phyloP scores from a whole-genome alignment of 1,140 invertebrate species.

The Archegozetes longisetosus region DNA sequence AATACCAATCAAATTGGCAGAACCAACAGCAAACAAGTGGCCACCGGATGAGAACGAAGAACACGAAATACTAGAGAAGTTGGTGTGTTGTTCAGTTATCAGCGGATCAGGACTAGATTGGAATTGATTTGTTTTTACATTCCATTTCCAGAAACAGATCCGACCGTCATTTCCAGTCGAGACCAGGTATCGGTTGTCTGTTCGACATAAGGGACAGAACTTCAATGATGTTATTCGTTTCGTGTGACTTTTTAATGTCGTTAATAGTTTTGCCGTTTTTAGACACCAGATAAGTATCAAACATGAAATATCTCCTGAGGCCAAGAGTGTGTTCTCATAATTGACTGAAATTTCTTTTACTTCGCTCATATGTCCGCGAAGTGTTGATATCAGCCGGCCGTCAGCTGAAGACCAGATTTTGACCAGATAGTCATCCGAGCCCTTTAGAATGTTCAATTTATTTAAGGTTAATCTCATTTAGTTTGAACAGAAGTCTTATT shows the following conservation, averaged over 20 bases:
- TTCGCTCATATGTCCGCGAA: constrained; percentile 82
- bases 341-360: constrained; percentile 92
- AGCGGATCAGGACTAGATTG: constrained; percentile 64
- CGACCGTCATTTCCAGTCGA: constrained; percentile 91
- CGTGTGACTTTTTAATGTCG: constrained; percentile 57
- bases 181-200: constrained; percentile 50
- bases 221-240: constrained; percentile 80
- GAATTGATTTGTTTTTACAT: constrained; percentile 30
- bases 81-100: constrained; percentile 79
- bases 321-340: constrained; percentile 76
- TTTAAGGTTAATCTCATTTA: not conserved
- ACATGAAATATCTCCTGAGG: constrained; percentile 56
- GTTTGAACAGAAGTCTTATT: constrained; percentile 25
- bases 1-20: constrained; percentile 77
- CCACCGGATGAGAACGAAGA: constrained; percentile 87
- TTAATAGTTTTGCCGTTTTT: constrained; percentile 59
- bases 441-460: constrained; percentile 35
- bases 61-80: constrained; percentile 91
- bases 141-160: constrained; percentile 76
- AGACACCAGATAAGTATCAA: constrained; percentile 87
- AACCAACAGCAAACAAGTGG: constrained; percentile 79
- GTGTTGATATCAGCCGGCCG: constrained; percentile 69
- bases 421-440: constrained; percentile 88
- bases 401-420: constrained; percentile 85
- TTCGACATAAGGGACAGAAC: constrained; percentile 18